Evolutionary conservation across 2,113 vertebrate genomes (phyloP), one percentile per base, ranked within the genome.

Genomic region (Phaethornis superciliosus): DNA sequence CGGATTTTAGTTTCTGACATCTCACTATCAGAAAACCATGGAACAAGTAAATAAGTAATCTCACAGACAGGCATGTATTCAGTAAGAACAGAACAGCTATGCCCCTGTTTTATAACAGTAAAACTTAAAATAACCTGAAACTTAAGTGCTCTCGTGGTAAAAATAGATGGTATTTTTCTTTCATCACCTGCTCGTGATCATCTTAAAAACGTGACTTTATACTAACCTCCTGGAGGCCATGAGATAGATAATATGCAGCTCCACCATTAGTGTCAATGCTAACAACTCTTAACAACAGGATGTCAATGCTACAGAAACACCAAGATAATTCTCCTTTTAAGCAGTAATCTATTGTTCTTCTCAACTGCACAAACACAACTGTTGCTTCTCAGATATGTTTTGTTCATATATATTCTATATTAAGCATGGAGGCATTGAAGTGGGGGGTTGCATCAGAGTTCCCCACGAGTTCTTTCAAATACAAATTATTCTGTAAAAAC

Each of bases 111-210:
- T 56, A 14, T 24, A 70, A 37, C 3, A 35, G 22, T 15, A 64
- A 64, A 64, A 49, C 15, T 85, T 78, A 74, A 67, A 76, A 81
- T 15, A 51, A 82, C 16, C 51, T 74, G 44, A 47, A 62, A 51
- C 37, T 63, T 42, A 49, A 19, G 10, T 60, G 67, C 23, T 28
- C 46, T 58, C 46, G 58, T 28, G 16, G 35, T 46, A 49, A 56
- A 76, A 52, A 44, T 24, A 7, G 42, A 46, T 64, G 17, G 12
- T 15, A 9, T 27, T 62, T 74, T 62, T 47, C 54, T 32, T 35
- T 80, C 5, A 67, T 27, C 67, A 86, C 32, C 42, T 0, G 0
- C 40, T 65, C 54, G 9, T 4, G 37, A 69, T 9, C 12, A 46
- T 69, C 56, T 86, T 56, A 52, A 78, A 79, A 75, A 79, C 10